These are phyloP conservation scores for Trachelus troglodyta DNA, from an alignment of 2,888 invertebrate genomes.

Conservation along the genomic window DNA sequence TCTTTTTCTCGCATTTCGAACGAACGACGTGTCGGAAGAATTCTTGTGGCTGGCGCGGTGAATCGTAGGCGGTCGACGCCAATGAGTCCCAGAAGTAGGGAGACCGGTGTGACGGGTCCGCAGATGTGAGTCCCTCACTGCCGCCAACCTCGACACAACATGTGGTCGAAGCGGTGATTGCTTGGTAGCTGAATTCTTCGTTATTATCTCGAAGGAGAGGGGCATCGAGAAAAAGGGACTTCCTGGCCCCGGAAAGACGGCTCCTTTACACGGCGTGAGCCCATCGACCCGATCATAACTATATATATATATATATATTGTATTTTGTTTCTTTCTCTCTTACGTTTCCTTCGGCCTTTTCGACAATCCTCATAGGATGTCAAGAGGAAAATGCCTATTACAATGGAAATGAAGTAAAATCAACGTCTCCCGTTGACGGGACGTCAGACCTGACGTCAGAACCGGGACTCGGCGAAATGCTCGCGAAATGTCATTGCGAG, in stretches of 20 bases:
- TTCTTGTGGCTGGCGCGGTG: not conserved
- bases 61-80: constrained; percentile 43
- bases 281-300: not conserved
- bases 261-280: not conserved
- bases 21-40: not conserved
- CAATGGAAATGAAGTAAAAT: not conserved
- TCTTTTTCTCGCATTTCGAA: not conserved
- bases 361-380: not conserved
- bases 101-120: constrained; percentile 65
- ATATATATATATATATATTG: not conserved
- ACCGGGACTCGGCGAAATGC: not conserved
- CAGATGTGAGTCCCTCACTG: constrained; percentile 53
- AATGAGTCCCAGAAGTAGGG: constrained; percentile 44
- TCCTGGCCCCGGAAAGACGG: not conserved
- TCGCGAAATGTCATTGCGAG: not conserved
- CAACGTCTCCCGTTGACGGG: not conserved
- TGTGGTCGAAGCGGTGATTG: constrained; percentile 48
- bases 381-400: not conserved
- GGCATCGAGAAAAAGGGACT: constrained; percentile 20
- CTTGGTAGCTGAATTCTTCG: constrained; percentile 35
- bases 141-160: constrained; percentile 43
- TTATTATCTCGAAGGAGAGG: constrained; percentile 22
- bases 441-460: not conserved
- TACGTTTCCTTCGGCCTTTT: not conserved
- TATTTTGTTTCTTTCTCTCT: not conserved